A percentile compares a stretch with the other conserved stretches of the same genome.
Conservation (phyloP, 2,797 vertebrate species). For the Petrocephalus sullivani region DNA sequence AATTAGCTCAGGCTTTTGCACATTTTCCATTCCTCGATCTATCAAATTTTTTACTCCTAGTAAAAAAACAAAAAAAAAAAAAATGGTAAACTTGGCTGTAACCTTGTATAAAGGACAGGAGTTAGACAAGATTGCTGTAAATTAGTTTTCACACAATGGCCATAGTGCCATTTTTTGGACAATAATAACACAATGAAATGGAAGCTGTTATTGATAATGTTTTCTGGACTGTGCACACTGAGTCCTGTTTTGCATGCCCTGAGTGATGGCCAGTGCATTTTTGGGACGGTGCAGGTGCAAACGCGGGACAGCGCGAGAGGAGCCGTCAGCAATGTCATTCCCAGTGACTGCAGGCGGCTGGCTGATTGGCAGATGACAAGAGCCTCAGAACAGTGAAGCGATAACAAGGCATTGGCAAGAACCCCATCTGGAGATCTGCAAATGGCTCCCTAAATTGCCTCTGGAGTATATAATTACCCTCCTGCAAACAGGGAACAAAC, state of each 20-base stretch:
- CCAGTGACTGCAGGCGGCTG: not conserved
- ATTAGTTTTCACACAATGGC: not conserved
- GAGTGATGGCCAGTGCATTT: not conserved
- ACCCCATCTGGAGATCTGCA: not conserved
- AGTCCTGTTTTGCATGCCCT: not conserved
- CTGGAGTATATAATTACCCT: not conserved
- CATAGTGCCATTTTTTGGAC: not conserved
- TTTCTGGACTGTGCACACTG: not conserved
- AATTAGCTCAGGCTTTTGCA: not conserved
- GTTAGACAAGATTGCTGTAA: not conserved
- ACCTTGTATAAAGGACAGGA: not conserved
- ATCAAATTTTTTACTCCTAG: not conserved
- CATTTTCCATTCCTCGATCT: not conserved
- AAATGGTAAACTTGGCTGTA: not conserved
- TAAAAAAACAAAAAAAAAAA: not conserved
- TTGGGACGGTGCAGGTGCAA: not conserved
- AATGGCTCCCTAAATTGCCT: not conserved
- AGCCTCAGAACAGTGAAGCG: not conserved
- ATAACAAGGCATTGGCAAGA: not conserved
- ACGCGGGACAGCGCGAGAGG: not conserved
- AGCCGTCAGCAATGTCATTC: not conserved
- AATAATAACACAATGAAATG: not conserved
- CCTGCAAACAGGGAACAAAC: conserved; percentile 1
- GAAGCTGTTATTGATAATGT: not conserved
- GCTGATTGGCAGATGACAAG: conserved; percentile 1